These are phyloP conservation scores for Ectemnius cavifrons DNA, from an alignment of 2,888 invertebrate genomes.

Conservation along the genomic window DNA sequence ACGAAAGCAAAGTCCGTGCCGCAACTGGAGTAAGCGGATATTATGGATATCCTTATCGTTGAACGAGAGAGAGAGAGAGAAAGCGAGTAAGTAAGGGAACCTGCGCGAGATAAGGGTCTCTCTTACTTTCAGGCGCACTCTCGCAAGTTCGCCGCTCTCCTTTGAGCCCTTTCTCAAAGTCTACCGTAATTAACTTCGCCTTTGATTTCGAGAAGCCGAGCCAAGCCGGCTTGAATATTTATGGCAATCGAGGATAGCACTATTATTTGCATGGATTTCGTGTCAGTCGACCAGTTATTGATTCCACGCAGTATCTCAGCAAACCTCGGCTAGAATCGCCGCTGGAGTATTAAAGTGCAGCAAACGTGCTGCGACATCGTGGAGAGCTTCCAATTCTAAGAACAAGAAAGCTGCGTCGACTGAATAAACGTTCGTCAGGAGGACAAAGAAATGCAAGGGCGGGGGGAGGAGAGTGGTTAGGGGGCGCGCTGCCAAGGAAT, in stretches of 20 bases:
- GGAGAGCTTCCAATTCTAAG: no score
- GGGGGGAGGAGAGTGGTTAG: background rate
- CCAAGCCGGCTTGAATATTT: conserved; percentile 1
- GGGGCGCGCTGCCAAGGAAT: conserved; percentile 42
- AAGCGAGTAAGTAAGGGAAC: no score
- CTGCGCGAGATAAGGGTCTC: background rate
- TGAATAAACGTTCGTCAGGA: no score
- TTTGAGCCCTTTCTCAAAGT: conserved; percentile 3
- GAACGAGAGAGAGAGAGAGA: conserved; percentile 1
- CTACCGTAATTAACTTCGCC: background rate
- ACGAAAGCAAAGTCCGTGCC: background rate
- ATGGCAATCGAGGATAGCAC: background rate
- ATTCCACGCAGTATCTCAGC: no score
- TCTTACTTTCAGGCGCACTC: background rate
- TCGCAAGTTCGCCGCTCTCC: background rate
- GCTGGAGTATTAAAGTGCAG: no score
- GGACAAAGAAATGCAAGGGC: no score
- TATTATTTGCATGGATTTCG: conserved; percentile 8
- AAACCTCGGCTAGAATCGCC: no score
- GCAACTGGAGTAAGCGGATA: conserved; percentile 12
- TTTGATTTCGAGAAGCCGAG: background rate
- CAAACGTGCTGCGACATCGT: no score
- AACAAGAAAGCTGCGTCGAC: no score
- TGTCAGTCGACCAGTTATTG: background rate
- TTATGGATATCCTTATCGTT: conserved; percentile 14